phyloP scores from a whole-genome alignment of 2,797 vertebrate species.

The Notoglanidium macrostoma region DNA sequence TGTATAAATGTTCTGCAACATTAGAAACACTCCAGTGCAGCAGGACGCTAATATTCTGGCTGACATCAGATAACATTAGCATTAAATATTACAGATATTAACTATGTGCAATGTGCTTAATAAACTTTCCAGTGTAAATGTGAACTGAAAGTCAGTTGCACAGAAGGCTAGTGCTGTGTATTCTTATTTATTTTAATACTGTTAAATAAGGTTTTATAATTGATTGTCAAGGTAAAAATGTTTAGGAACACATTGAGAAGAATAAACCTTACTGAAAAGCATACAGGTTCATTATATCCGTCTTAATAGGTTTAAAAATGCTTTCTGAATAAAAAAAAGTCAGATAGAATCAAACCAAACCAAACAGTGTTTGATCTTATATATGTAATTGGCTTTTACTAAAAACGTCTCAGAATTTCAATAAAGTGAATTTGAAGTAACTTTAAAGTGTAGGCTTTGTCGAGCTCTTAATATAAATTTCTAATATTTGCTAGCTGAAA shows the following conservation, averaged over 20 bases:
- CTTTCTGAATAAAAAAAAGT: not conserved
- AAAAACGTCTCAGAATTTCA: not conserved
- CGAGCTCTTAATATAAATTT: conserved; percentile 1
- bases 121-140: not conserved
- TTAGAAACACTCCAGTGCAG: not conserved
- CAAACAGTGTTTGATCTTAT: not conserved
- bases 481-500: not conserved
- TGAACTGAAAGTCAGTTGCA: not conserved
- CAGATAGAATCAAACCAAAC: not conserved
- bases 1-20: not conserved
- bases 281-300: not conserved
- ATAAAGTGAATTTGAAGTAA: not conserved
- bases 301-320: not conserved
- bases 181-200: not conserved
- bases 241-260: not conserved
- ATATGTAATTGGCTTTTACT: not conserved
- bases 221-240: not conserved
- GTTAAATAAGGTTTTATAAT: not conserved
- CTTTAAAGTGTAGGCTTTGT: not conserved
- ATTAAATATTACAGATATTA: conserved; percentile 1
- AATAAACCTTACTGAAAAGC: not conserved
- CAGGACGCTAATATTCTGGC: not conserved
- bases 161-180: not conserved
- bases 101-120: not conserved
- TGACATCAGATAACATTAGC: not conserved